Base-by-base conservation (phyloP, 2,113 vertebrate species). In the Aspidoscelis tigris region DNA sequence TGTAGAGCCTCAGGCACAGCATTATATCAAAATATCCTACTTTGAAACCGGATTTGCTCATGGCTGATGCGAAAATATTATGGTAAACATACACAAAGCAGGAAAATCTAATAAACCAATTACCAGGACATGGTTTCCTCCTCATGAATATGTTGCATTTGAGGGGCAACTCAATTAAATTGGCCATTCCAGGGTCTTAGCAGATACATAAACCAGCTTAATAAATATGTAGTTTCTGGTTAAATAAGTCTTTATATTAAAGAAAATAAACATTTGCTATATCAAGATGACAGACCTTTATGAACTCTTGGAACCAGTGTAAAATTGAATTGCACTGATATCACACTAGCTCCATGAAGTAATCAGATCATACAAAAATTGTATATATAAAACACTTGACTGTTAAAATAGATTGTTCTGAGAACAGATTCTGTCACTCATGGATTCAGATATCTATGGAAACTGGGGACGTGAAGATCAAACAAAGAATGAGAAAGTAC, bases 1-100 rank as follows among this genome's bases (percentile, higher is more conserved):
- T 88, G 87, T 80, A 93, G 82, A 90, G 92, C 93, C 93, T 86
- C 85, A 91, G 94, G 94, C 93, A 85, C 61, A 87, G 78, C 88
- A 86, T 92, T 86, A 72, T 73, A 87, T 1, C 79, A 88, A 68
- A 87, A 81, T 76, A 66, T 87, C 87, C 1, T 83, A 81, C 90
- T 89, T 81, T 86, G 80, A 89, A 91, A 86, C 39, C 58, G 78
- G 39, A 33, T 77, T 94, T 86, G 80, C 88, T 91, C 87, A 82
- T 76, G 88, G 77, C 80, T 78, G 1, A 68, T 64, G 79, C 89
- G 70, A 80, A 84, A 88, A 47, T 71, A 84, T 92, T 87, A 78
- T 26, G 75, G 69, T 88, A 91, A 91, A 72, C 79, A 88, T 43
- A 7, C 50, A 3, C 53, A 24, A 77, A 76, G 50, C 58, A 83